phyloP scores from a whole-genome alignment of 2,113 vertebrate genomes.

The Nansenia antarctica region DNA sequence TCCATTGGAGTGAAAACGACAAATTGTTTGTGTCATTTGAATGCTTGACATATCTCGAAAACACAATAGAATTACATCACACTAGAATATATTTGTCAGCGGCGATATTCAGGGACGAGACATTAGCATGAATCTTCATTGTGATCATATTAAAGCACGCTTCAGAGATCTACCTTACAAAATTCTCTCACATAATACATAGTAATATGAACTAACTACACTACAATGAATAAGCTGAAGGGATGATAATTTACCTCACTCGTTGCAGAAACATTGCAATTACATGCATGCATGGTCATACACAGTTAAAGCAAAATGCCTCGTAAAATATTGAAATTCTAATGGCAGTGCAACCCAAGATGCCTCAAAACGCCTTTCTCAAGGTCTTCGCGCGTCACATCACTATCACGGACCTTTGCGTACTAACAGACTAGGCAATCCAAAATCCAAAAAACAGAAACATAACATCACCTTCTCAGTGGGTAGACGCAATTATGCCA shows the following conservation, averaged over 20 bases:
- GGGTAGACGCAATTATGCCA: background rate
- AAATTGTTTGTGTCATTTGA: slow-evolving; percentile 34
- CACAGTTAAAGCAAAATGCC: too few relatives aligned
- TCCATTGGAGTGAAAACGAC: slow-evolving; percentile 27
- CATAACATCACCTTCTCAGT: background rate
- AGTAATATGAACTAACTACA: background rate
- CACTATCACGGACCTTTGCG: background rate
- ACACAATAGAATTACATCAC: background rate
- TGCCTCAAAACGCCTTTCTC: too few relatives aligned
- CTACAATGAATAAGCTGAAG: background rate
- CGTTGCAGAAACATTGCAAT: slow-evolving; percentile 7
- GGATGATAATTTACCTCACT: background rate
- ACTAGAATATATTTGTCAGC: background rate
- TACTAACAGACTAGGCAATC: background rate
- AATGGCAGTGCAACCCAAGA: background rate
- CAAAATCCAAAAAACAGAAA: background rate
- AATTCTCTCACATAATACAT: background rate
- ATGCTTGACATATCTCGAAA: slow-evolving; percentile 16
- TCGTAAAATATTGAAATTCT: slow-evolving; percentile 5
- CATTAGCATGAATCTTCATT: background rate
- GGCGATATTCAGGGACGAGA: background rate
- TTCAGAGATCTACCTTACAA: background rate
- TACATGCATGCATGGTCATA: slow-evolving; percentile 6
- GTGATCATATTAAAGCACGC: background rate
- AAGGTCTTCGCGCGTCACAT: background rate